Evolutionary conservation across 1,140 invertebrate species (phyloP).

Genomic region (Drosophila sp.): DNA sequence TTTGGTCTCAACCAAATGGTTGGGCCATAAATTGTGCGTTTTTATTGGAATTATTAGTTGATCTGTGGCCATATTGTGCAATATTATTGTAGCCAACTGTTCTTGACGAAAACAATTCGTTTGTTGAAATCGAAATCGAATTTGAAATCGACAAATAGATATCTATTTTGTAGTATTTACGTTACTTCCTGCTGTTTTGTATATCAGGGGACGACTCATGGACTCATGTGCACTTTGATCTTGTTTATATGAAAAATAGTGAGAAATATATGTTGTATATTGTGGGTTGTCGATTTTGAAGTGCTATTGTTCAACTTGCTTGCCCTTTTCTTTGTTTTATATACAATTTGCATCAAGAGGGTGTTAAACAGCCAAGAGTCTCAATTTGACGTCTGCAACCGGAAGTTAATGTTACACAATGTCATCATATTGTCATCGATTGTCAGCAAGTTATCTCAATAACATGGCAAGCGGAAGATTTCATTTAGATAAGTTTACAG

Average conservation of each 20-base stretch:
- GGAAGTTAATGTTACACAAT: conserved; percentile 48
- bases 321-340: conserved; percentile 57
- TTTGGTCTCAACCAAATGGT: conserved; percentile 37
- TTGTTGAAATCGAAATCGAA: conserved; percentile 33
- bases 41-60: conserved; percentile 79
- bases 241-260: conserved; percentile 79
- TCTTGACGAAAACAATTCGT: conserved; percentile 76
- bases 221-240: conserved; percentile 71
- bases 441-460: background rate
- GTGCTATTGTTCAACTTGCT: conserved; percentile 48
- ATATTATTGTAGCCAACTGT: conserved; percentile 71
- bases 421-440: conserved; percentile 27
- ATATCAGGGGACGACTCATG: conserved; percentile 72
- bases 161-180: conserved; percentile 60
- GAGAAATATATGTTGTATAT: conserved; percentile 64
- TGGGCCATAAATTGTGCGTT: conserved; percentile 60
- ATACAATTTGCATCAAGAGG: conserved; percentile 74
- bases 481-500: background rate
- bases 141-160: conserved; percentile 47
- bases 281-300: conserved; percentile 34
- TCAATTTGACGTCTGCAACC: conserved; percentile 38
- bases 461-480: background rate
- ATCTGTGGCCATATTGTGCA: conserved; percentile 81
- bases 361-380: conserved; percentile 61
- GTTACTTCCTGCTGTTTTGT: conserved; percentile 79